Percentiles rank a stretch among this genome's conserved stretches.
Evolutionary conservation across 2,113 vertebrate species (phyloP).

Genomic region (Solea senegalensis): DNA sequence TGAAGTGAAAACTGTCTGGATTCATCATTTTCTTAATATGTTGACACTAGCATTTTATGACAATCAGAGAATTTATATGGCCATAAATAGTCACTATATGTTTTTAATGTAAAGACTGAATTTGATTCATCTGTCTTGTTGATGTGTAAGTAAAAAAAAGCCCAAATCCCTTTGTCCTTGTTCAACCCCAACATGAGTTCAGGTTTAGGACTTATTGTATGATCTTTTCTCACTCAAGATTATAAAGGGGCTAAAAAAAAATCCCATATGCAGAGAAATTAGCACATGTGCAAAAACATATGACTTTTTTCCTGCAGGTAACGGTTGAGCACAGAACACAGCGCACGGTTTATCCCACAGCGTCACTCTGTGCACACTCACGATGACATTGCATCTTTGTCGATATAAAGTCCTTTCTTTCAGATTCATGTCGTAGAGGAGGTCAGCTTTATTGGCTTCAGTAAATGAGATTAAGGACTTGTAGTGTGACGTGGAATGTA

Average conservation of each 20-base stretch:
- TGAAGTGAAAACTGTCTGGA: background rate
- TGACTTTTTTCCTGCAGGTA: background rate
- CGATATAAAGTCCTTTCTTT: background rate
- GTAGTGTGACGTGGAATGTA: conserved; percentile 54
- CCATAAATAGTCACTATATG: background rate
- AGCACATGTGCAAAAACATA: no score
- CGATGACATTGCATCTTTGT: conserved; percentile 32
- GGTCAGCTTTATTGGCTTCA: conserved; percentile 24
- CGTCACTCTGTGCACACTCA: conserved; percentile 13
- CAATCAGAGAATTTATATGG: background rate
- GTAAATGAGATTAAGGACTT: conserved; percentile 57
- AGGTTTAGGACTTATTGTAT: background rate
- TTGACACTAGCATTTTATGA: background rate
- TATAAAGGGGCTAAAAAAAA: background rate
- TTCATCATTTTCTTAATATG: background rate
- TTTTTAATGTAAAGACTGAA: no score
- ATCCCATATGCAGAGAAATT: background rate
- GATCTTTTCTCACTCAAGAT: background rate
- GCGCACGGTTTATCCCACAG: background rate
- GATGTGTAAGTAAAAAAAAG: background rate
- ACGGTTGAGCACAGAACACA: background rate
- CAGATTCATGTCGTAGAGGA: conserved; percentile 13
- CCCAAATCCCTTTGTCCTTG: background rate
- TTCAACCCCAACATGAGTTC: conserved; percentile 1
- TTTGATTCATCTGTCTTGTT: no score